Conservation (phyloP, 2,888 invertebrate genomes). For the Dicycla oo region DNA sequence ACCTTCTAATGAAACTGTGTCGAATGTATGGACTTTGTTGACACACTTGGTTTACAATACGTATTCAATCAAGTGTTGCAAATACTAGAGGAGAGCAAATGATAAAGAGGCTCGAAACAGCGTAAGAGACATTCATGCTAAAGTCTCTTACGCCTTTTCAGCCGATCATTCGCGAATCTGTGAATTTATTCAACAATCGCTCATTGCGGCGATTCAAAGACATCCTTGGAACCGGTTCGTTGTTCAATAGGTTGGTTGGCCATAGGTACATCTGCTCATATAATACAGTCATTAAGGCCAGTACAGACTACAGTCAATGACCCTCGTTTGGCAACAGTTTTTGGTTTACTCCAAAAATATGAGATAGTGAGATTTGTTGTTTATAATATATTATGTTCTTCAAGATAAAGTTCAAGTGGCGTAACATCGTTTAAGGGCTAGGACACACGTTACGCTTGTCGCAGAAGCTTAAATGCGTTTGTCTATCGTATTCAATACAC, state of each 20-base stretch:
- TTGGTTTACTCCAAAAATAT: constrained; percentile 10
- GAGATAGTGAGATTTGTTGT: constrained; percentile 23
- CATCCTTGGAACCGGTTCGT: constrained; percentile 72
- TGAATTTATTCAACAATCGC: constrained; percentile 37
- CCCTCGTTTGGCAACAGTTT: constrained; percentile 61
- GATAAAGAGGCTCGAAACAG: constrained; percentile 6
- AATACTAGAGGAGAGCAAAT: no score
- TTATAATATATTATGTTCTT: constrained; percentile 7
- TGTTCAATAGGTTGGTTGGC: constrained; percentile 67
- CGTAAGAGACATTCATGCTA: neutral
- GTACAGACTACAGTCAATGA: constrained; percentile 61
- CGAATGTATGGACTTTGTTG: constrained; percentile 29
- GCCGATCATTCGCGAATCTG: constrained; percentile 2
- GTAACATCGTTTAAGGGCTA: constrained; percentile 28
- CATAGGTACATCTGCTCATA: constrained; percentile 24
- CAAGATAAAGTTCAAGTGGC: constrained; percentile 35
- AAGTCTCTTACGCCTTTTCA: constrained; percentile 3
- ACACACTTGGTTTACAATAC: constrained; percentile 54
- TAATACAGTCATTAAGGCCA: constrained; percentile 20
- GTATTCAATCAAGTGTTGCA: constrained; percentile 22
- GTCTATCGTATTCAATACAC: constrained; percentile 19
- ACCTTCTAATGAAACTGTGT: constrained; percentile 17
- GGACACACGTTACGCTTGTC: constrained; percentile 4
- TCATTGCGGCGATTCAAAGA: constrained; percentile 62
- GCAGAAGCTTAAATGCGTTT: neutral